Evolutionary conservation across 2,113 vertebrate species (phyloP), one percentile per base, ranked within the genome.

Genomic region (Aspiorhynchus laticeps): DNA sequence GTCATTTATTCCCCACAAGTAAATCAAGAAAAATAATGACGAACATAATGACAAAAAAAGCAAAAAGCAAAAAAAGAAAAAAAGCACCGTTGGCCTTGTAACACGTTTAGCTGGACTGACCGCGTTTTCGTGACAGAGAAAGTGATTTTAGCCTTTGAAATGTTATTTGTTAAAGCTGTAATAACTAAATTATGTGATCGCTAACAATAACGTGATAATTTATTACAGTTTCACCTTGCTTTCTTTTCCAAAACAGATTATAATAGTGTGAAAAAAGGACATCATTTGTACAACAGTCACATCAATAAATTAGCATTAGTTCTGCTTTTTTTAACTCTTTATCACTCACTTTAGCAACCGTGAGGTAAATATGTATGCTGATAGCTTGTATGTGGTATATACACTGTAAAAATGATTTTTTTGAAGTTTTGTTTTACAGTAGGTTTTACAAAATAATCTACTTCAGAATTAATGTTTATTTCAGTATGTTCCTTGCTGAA

Each of bases 11-110:
- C 38, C 36, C 46, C 24, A 46, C 24, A 71, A 84, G 75, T 56
- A 88, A 90, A 86, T 88, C 33, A 69, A 86, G 86, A 84, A 36
- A 75, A 88, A 88, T 87, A 69, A 83, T 80, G 83, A 89, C 78
- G 56, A 88, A 90, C 63, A 75, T 77, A 88, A 89, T 87, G 81
- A 83, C 77, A 86, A 71, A n/a, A n/a, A n/a, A n/a, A n/a, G n/a
- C n/a, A n/a, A n/a, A n/a, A n/a, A n/a, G n/a, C n/a, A n/a, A n/a
- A n/a, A n/a, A n/a, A n/a, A n/a, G n/a, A n/a, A n/a, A n/a, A n/a
- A n/a, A 83, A 85, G 81, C 43, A 87, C 84, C 88, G 74, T 88
- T 81, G 63, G 51, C 28, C 71, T 65, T 71, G 53, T 85, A 90
- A 90, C 69, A 65, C 33, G 14, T 87, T 87, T 85, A 87, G 67